Evolutionary conservation across 1,140 invertebrate species (phyloP), one percentile per base, ranked within the genome.

Genomic region (Aleiodes sp.): DNA sequence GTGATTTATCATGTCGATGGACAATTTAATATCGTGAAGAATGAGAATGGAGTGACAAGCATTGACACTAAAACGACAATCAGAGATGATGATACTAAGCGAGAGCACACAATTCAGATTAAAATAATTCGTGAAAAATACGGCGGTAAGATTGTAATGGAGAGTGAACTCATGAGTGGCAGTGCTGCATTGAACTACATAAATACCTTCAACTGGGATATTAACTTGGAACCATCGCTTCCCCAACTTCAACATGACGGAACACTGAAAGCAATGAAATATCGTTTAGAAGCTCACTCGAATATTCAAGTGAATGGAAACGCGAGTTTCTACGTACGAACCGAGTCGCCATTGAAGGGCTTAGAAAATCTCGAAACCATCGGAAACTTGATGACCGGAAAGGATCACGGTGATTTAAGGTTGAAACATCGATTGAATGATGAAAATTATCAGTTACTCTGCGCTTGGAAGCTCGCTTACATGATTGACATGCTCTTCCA

Each of bases 201-300:
- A 0, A 84, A 85, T 16, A n/a, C 70, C 4, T 63, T 82, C 2
- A 85, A 85, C 65, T 86, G 84, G 84, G 72, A 84, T 33, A 37
- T 59, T 0, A 69, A 52, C 29, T 21, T 67, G 0, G 16, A 69
- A n/a, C 26, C 60, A 0, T 14, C 61, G 1, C 62, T 65, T 2
- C 9, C 24, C 9, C 24, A 2, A 1, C 35, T 26, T 19, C 26
- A 24, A 31, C 63, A 46, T 0, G 19, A 67, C 31, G 16, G 41
- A 26, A 43, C 52, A 6, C 4, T 14, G 7, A 28, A 73, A 1
- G 66, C 10, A 1, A 12, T 37, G 12, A 63, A 71, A 0, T 79
- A 81, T 35, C 56, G 71, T 4, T 65, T 86, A 0, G 69, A 59
- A 21, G 78, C 77, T 0, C 81, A 73, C 1, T 78, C 80, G 68